Base-by-base conservation (phyloP, 1,140 invertebrate species). In the Lepidurus packardi region DNA sequence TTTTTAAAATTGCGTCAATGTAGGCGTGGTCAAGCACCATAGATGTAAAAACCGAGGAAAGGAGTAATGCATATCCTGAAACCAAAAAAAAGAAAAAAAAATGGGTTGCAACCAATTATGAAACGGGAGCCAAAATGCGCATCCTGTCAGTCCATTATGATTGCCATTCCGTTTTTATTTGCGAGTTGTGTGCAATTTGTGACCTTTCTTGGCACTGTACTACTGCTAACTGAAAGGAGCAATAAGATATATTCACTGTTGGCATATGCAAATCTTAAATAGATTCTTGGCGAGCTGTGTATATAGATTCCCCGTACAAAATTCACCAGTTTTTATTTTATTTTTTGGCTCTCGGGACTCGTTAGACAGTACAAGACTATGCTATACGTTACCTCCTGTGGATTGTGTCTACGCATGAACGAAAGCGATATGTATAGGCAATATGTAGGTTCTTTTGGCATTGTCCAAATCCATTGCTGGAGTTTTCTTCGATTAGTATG, bases 401-500 rank as follows among this genome's bases (percentile, higher is more conserved):
- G 53, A 65, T 65, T 65, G 21, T 16, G 53, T 65, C 53, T 65
- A 21, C 13, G 53, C 53, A 65, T 21, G 53, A 65, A 65, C 53
- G 53, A 65, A 65, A 65, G 53, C 53, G 53, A 65, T 65, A 65
- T 65, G 53, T 65, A 65, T 21, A 65, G 53, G 13, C 16, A 8
- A 65, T 65, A 21, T 7, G 16, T 65, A 21, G 53, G 53, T 65
- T 65, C 53, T 21, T 65, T 34, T 34, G 34, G 53, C 53, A 65
- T 65, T 65, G 53, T 65, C 53, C 53, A 16, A 65, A 65, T n/a
- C 53, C 53, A 65, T 65, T 65, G 53, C 53, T 65, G 53, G 53
- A 65, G 53, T 65, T 65, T 65, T 65, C 53, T 65, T 65, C 53
- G 53, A 65, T 65, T 65, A 65, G 53, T 65, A 65, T 65, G 53